Percentiles rank a stretch among this genome's conserved stretches.
phyloP scores from a whole-genome alignment of 2,888 invertebrate genomes.

The Mongoloraphidia duomilia region DNA sequence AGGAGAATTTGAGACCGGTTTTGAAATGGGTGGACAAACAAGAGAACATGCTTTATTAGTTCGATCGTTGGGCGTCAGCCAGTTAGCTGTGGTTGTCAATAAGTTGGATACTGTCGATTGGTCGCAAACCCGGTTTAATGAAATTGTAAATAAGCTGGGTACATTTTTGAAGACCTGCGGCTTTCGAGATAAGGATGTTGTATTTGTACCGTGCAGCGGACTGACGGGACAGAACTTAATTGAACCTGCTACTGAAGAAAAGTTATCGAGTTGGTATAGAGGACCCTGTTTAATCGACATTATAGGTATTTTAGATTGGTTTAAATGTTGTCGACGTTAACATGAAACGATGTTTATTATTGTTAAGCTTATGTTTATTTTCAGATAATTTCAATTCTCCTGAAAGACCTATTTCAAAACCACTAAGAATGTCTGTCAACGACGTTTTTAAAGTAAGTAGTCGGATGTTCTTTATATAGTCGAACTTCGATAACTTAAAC shows the following conservation, averaged over 20 bases:
- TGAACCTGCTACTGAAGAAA: conserved; percentile 46
- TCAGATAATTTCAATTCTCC: conserved; percentile 73
- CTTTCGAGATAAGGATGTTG: conserved; percentile 73
- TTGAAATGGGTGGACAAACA: conserved; percentile 95
- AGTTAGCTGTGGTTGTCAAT: conserved; percentile 89
- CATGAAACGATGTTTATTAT: no score
- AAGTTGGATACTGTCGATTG: conserved; percentile 94
- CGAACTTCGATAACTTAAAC: no score
- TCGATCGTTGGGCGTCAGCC: conserved; percentile 75
- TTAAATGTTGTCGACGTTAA: neutral
- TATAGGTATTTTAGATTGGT: conserved; percentile 43
- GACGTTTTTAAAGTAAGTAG: conserved; percentile 89
- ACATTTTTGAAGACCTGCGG: conserved; percentile 81
- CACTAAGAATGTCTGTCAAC: conserved; percentile 81
- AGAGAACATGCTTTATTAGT: conserved; percentile 93
- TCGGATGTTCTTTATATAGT: conserved; percentile 56
- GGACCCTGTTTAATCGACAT: conserved; percentile 76
- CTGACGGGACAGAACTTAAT: conserved; percentile 88
- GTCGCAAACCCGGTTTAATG: conserved; percentile 80
- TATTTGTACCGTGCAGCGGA: conserved; percentile 90
- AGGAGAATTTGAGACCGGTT: conserved; percentile 98
- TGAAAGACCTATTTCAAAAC: conserved; percentile 71
- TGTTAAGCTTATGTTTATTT: conserved; percentile 15
- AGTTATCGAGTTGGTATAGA: conserved; percentile 58
- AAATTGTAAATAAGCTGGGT: conserved; percentile 71